Percentiles rank a stretch among this genome's conserved stretches.
Conservation (phyloP, 1,140 invertebrate genomes). For the Drosophila simulans region DNA sequence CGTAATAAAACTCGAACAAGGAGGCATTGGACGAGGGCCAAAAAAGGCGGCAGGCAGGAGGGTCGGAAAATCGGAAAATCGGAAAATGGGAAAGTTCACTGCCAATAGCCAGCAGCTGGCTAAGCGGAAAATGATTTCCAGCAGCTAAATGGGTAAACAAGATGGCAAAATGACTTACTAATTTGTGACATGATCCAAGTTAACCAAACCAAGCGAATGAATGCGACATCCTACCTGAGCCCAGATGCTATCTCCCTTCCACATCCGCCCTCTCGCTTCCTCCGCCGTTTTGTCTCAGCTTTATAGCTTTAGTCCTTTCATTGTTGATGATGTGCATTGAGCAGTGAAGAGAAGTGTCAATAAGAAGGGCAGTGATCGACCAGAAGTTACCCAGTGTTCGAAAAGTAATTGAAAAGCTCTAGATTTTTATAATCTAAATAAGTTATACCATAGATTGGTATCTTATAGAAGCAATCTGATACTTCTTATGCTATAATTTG, state of each 20-base stretch:
- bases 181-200: slow-evolving; percentile 81
- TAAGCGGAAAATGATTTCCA: slow-evolving; percentile 30
- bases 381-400: background rate
- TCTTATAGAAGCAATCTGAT: too few relatives aligned
- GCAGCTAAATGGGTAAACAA: slow-evolving; percentile 53
- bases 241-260: slow-evolving; percentile 30
- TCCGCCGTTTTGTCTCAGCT: slow-evolving; percentile 1
- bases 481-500: too few relatives aligned
- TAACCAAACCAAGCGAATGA: slow-evolving; percentile 63
- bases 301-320: slow-evolving; percentile 30
- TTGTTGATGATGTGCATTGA: slow-evolving; percentile 52
- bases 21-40: slow-evolving; percentile 32
- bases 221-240: slow-evolving; percentile 41
- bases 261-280: background rate
- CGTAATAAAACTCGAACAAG: slow-evolving; percentile 42
- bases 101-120: slow-evolving; percentile 16
- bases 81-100: slow-evolving; percentile 19
- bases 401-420: background rate
- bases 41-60: background rate
- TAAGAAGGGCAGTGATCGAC: background rate
- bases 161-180: slow-evolving; percentile 74
- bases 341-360: slow-evolving; percentile 21
- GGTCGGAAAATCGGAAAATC: too few relatives aligned
- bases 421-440: too few relatives aligned
- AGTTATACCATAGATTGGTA: too few relatives aligned